These are phyloP conservation scores for Meiosimyza platycephala DNA, from an alignment of 2,888 invertebrate species.

Conservation along the genomic window DNA sequence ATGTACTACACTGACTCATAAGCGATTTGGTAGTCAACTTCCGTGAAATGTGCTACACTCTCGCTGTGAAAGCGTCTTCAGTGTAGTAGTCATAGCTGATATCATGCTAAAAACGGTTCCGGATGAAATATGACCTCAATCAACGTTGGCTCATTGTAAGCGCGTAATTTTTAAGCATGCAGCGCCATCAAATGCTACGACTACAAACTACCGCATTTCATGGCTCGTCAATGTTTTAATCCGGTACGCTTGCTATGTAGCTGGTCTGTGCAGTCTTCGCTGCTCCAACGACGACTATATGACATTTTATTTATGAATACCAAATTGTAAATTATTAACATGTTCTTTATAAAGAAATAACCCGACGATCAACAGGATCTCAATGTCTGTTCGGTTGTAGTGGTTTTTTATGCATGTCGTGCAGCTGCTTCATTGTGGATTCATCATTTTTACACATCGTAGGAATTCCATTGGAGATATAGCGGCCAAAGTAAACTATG, in stretches of 20 bases:
- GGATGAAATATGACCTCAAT: slow-evolving; percentile 64
- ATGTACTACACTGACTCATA: neutral
- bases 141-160: slow-evolving; percentile 61
- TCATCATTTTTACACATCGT: too few species aligned
- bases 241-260: slow-evolving; percentile 10
- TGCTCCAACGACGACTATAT: slow-evolving; percentile 49
- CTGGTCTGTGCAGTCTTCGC: neutral
- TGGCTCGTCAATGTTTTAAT: neutral
- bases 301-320: slow-evolving; percentile 67
- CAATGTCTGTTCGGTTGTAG: slow-evolving; percentile 15
- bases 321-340: slow-evolving; percentile 68
- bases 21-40: neutral
- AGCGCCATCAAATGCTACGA: neutral
- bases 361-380: too few species aligned
- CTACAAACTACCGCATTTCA: neutral
- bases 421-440: too few species aligned
- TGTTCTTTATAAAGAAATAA: slow-evolving; percentile 49
- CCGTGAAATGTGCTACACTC: too few species aligned
- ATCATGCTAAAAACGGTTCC: slow-evolving; percentile 35
- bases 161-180: slow-evolving; percentile 2
- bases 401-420: too few species aligned
- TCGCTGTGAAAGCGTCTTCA: slow-evolving; percentile 19
- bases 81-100: slow-evolving; percentile 1
- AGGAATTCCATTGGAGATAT: too few species aligned
- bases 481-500: too few species aligned